Conservation (phyloP, 1,140 invertebrate genomes). For the Idris sp. region DNA sequence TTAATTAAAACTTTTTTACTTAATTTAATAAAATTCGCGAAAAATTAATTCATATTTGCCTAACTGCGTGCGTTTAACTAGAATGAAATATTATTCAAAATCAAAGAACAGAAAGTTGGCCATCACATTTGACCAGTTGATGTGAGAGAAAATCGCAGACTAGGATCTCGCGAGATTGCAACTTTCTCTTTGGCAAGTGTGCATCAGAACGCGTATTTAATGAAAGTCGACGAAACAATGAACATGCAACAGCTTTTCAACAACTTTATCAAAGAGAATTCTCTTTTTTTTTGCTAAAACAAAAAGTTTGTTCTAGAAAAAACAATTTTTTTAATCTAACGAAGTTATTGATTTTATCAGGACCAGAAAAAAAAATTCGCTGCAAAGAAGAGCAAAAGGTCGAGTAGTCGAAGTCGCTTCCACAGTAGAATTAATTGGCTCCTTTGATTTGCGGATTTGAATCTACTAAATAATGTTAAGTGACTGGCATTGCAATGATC, state of each 20-base stretch:
- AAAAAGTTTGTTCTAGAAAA: no score
- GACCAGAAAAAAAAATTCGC: constrained; percentile 3
- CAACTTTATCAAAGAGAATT: no score
- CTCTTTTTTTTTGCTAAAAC: no score
- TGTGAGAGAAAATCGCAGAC: constrained; percentile 30
- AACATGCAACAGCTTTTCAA: constrained; percentile 16
- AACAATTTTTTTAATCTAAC: no score
- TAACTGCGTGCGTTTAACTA: no score
- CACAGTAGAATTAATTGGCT: constrained; percentile 58
- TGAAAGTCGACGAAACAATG: constrained; percentile 43
- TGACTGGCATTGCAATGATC: constrained; percentile 60
- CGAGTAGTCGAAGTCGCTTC: constrained; percentile 63
- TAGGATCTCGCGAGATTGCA: constrained; percentile 37
- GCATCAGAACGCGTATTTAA: constrained; percentile 29
- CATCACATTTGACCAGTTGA: constrained; percentile 12
- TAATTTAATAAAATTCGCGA: no score
- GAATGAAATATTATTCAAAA: neutral
- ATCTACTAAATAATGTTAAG: constrained; percentile 62
- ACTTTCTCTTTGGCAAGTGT: constrained; percentile 53
- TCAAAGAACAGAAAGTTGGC: constrained; percentile 24
- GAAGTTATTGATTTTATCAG: no score
- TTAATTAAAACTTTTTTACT: no score
- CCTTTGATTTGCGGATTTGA: constrained; percentile 56
- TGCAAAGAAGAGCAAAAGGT: constrained; percentile 15
- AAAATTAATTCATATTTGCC: no score